phyloP scores from a whole-genome alignment of 2,113 vertebrate genomes.

The Cyrtonyx montezumae region DNA sequence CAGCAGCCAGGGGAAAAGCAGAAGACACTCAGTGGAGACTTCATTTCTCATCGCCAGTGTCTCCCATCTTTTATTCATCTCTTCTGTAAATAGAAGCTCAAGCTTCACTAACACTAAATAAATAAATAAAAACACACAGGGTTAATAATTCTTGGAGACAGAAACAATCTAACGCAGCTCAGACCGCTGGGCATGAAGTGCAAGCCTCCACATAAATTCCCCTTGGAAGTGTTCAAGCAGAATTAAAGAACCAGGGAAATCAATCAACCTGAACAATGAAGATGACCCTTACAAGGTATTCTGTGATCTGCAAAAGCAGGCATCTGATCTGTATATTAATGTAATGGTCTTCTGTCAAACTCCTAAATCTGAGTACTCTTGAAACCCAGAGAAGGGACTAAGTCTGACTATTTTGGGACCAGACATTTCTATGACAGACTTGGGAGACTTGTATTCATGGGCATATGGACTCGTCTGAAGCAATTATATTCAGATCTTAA shows the following conservation, averaged over 20 bases:
- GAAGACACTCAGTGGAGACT: not conserved
- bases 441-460: not conserved
- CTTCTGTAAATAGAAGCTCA: not conserved
- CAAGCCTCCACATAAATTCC: not conserved
- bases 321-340: not conserved
- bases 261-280: not conserved
- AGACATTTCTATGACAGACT: not conserved
- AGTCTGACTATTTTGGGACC: not conserved
- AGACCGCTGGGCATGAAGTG: not conserved
- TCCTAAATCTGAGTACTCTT: not conserved
- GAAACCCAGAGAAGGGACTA: not conserved
- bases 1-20: not conserved
- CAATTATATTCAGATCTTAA: not conserved
- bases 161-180: not conserved
- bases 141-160: not conserved
- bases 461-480: not conserved
- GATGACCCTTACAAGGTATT: not conserved
- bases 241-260: not conserved
- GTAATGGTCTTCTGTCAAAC: not conserved
- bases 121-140: not conserved
- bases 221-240: not conserved
- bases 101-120: not conserved
- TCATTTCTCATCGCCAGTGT: not conserved
- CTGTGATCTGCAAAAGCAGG: not conserved
- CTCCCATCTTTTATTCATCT: not conserved